phyloP scores from a whole-genome alignment of 2,888 invertebrate species.

The Plagiodera versicolora region DNA sequence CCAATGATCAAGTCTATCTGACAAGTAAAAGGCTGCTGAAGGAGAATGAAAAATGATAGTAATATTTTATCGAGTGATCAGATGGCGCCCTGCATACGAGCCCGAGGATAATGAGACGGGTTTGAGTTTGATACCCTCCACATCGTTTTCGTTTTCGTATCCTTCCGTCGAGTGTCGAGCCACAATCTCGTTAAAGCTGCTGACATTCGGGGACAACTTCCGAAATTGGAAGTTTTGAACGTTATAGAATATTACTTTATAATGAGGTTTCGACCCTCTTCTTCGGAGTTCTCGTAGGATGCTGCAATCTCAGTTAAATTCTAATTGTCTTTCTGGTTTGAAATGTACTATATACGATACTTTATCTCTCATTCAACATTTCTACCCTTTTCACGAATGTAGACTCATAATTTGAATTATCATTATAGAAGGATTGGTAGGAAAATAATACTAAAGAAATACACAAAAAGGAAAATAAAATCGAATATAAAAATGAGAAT shows the following conservation, averaged over 20 bases:
- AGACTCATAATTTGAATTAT: no score
- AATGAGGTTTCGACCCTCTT: conserved; percentile 30
- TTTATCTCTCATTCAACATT: no score
- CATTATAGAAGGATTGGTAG: no score
- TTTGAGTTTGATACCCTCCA: conserved; percentile 51
- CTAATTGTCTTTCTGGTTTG: no score
- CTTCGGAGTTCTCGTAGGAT: conserved; percentile 4
- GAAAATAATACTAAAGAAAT: no score
- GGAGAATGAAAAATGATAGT: conserved; percentile 56
- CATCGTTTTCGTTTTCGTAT: conserved; percentile 41
- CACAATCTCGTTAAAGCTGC: conserved; percentile 43
- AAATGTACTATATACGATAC: no score
- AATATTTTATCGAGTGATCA: conserved; percentile 58
- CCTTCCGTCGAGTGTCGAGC: conserved; percentile 41
- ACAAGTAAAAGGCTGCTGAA: conserved; percentile 55
- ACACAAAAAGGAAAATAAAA: no score
- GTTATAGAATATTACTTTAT: conserved; percentile 33
- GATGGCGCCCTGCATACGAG: conserved; percentile 57
- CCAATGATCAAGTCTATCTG: conserved; percentile 54
- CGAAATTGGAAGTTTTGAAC: conserved; percentile 36
- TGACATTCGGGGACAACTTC: conserved; percentile 38
- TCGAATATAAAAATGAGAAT: no score
- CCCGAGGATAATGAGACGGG: conserved; percentile 56
- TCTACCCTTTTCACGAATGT: no score
- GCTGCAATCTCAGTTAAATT: conserved; percentile 28